Conservation (phyloP, 1,140 invertebrate genomes). For the Lysiphlebus fabarum region DNA sequence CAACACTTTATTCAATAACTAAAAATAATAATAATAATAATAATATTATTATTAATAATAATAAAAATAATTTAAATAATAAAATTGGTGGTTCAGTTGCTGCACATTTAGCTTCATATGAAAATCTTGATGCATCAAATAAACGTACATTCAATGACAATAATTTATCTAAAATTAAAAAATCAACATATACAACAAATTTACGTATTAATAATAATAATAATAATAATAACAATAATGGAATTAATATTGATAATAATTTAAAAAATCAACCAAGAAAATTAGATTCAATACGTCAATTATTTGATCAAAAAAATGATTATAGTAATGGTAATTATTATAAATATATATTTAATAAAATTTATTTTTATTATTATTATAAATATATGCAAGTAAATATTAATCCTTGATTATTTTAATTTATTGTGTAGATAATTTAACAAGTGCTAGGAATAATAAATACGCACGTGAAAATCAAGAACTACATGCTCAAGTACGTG, state of each 20-base stretch:
- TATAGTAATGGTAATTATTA: too few species aligned
- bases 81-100: conserved; percentile 37
- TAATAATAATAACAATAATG: conserved; percentile 19
- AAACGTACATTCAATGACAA: too few species aligned
- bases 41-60: conserved; percentile 8
- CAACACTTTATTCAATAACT: conserved; percentile 13
- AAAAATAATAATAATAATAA: conserved; percentile 14
- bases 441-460: conserved; percentile 46
- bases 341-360: neutral
- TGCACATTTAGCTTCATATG: conserved; percentile 47
- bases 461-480: conserved; percentile 57
- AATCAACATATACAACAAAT: conserved; percentile 1
- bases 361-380: neutral
- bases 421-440: conserved; percentile 26
- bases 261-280: too few species aligned
- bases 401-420: too few species aligned
- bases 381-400: too few species aligned
- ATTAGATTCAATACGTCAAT: neutral
- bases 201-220: conserved; percentile 13
- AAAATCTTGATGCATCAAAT: conserved; percentile 41
- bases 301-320: too few species aligned
- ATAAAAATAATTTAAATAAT: conserved; percentile 1
- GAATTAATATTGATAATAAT: neutral
- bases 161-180: conserved; percentile 15
- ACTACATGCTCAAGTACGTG: conserved; percentile 58